These are phyloP conservation scores for Epinephelus coioides DNA, from an alignment of 2,797 vertebrate species.

Conservation along the genomic window DNA sequence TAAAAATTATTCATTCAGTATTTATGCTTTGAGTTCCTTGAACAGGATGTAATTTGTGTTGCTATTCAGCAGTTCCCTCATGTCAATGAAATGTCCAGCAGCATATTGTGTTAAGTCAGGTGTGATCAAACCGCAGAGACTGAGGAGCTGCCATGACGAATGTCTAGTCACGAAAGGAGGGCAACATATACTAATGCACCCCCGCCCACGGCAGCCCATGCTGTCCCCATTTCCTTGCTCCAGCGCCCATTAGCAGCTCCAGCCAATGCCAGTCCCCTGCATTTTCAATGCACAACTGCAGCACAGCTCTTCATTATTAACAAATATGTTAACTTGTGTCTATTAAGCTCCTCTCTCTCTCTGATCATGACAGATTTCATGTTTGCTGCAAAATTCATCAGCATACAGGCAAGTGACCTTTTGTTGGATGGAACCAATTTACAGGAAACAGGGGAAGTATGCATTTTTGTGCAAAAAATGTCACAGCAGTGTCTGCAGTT, in stretches of 20 bases:
- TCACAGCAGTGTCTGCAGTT: no score
- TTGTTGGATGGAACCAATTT: background rate
- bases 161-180: constrained; percentile 69
- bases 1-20: background rate
- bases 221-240: constrained; percentile 60
- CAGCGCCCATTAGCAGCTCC: constrained; percentile 33
- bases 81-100: constrained; percentile 6
- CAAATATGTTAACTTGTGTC: constrained; percentile 13
- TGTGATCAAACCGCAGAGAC: constrained; percentile 37
- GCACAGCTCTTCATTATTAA: constrained; percentile 54
- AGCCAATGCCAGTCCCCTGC: constrained; percentile 36
- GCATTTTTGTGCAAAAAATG: background rate
- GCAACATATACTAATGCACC: constrained; percentile 55
- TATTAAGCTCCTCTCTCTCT: background rate
- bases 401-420: background rate
- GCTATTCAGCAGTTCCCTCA: background rate
- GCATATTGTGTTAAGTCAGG: constrained; percentile 33
- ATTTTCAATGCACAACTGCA: constrained; percentile 52
- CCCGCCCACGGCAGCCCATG: constrained; percentile 39
- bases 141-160: constrained; percentile 42
- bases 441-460: background rate
- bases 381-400: background rate
- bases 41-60: background rate
- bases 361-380: constrained; percentile 1
- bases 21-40: background rate